Conservation (phyloP, 2,113 vertebrate species). For the Panthera leo region DNA sequence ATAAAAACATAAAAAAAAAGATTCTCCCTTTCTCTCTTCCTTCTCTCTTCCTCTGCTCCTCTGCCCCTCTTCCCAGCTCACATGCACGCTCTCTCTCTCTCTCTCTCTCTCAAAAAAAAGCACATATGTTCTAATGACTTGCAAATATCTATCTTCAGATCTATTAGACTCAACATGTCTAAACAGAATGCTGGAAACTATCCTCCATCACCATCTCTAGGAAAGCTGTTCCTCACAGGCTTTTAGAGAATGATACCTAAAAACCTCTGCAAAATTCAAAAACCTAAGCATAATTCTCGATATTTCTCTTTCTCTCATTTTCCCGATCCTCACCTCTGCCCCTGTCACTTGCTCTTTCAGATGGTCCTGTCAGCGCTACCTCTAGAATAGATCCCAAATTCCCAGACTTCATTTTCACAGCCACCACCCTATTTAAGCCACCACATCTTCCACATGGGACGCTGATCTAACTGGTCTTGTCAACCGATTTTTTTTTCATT, state of each 20-base stretch:
- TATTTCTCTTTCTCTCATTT: not conserved
- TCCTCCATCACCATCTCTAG: not conserved
- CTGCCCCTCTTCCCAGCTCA: no score
- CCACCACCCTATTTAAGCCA: not conserved
- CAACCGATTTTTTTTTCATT: not conserved
- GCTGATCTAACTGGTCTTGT: not conserved
- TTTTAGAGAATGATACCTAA: not conserved
- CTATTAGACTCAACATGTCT: not conserved
- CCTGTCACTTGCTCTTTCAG: not conserved
- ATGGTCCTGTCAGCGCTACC: not conserved
- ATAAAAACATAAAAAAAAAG: no score
- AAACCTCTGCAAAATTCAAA: not conserved
- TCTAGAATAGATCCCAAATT: not conserved
- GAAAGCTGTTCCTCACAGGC: not conserved
- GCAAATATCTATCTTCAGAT: not conserved
- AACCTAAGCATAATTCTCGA: not conserved
- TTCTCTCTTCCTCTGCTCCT: no score
- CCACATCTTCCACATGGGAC: not conserved
- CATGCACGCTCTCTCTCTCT: accelerated
- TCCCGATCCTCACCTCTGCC: not conserved
- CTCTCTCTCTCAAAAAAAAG: not conserved
- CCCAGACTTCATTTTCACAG: not conserved
- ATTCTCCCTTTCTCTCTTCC: no score
- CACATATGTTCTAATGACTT: not conserved
- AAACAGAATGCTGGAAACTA: not conserved